phyloP scores from a whole-genome alignment of 2,113 vertebrate genomes.

The Centropus bengalensis region DNA sequence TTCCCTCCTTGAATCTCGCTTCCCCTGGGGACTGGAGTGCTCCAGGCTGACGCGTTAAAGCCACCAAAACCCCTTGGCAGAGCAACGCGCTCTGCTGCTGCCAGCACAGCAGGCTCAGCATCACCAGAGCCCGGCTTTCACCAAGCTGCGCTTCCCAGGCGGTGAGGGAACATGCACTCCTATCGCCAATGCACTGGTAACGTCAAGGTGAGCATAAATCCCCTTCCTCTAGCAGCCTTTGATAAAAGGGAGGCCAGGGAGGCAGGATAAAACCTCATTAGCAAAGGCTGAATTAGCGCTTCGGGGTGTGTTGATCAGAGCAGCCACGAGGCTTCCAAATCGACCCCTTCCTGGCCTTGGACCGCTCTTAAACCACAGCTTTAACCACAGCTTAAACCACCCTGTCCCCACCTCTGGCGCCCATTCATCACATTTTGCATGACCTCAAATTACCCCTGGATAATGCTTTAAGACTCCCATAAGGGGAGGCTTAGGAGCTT shows the following conservation, averaged over 20 bases:
- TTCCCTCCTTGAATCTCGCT: background rate
- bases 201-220: background rate
- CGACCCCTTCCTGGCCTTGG: background rate
- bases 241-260: background rate
- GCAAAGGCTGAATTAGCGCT: background rate
- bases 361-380: background rate
- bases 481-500: background rate
- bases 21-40: fast-evolving
- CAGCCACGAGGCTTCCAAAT: background rate
- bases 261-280: background rate
- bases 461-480: fast-evolving
- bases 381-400: background rate
- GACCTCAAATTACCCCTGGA: background rate
- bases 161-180: background rate
- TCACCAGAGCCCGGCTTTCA: background rate
- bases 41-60: background rate
- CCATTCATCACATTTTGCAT: too few relatives aligned
- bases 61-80: fast-evolving
- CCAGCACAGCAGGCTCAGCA: fast-evolving
- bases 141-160: background rate
- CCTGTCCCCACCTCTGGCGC: background rate
- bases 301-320: background rate
- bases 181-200: background rate
- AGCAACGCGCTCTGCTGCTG: fast-evolving
- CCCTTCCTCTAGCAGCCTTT: background rate